A percentile compares a stretch with the other conserved stretches of the same genome.
Evolutionary conservation across 1,140 invertebrate genomes (phyloP).

Genomic region (Drosophila azteca): DNA sequence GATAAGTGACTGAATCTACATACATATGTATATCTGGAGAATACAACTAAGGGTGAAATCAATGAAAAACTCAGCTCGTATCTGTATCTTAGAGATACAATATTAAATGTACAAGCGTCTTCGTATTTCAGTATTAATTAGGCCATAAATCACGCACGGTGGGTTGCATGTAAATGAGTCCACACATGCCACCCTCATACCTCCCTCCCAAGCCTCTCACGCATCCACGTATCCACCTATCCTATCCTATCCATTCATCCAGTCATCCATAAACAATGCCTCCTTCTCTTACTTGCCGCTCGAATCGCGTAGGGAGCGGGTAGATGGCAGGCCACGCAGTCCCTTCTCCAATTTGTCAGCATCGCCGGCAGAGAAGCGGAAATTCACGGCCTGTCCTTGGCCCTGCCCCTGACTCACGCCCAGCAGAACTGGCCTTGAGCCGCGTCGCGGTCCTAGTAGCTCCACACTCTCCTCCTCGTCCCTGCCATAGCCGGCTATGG

Average conservation of each 20-base stretch:
- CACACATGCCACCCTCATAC: constrained; percentile 11
- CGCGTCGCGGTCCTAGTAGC: constrained; percentile 59
- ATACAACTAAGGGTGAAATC: constrained; percentile 27
- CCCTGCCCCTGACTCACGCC: constrained; percentile 43
- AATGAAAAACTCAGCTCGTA: constrained; percentile 36
- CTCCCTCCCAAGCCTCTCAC: not conserved
- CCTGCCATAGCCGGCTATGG: constrained; percentile 27
- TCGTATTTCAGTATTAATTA: constrained; percentile 82
- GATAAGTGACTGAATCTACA: not conserved
- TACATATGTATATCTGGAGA: constrained; percentile 1
- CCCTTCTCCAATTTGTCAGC: constrained; percentile 83
- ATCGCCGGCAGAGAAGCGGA: constrained; percentile 83
- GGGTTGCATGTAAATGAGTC: constrained; percentile 47
- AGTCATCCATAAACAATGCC: not conserved
- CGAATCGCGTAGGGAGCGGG: constrained; percentile 73
- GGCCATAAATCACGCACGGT: constrained; percentile 73
- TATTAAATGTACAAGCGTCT: constrained; percentile 81
- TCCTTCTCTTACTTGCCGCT: constrained; percentile 57
- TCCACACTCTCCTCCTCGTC: constrained; percentile 73
- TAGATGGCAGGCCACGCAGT: constrained; percentile 71
- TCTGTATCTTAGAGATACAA: constrained; percentile 61
- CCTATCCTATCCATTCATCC: no score
- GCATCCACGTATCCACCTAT: no score
- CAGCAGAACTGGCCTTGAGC: constrained; percentile 50
- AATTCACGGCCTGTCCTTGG: constrained; percentile 64